Base-by-base conservation (phyloP, 2,797 vertebrate species). In the Melanotaenia parkinsoni region DNA sequence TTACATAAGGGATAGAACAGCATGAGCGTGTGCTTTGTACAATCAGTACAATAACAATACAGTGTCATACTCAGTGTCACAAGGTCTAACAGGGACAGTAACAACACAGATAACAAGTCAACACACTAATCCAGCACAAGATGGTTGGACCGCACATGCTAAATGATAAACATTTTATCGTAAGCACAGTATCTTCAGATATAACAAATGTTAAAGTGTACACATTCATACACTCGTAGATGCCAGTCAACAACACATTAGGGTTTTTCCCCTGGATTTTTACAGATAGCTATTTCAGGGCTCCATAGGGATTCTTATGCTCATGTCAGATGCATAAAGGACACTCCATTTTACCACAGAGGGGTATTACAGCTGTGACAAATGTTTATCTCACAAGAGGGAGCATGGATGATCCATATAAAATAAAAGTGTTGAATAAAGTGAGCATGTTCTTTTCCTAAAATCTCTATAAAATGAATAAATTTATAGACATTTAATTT, bases 61-160 rank as follows among this genome's bases (percentile, higher is more conserved):
- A 67, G 76, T 70, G 74, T 66, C 67, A 62, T 57, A 10, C 38
- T 62, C 35, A 71, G 66, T 78, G 50, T 61, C 43, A 66, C 58
- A 43, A 68, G 72, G 77, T 78, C 73, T 75, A 37, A n/a, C 26
- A 43, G 7, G 68, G 20, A 70, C 73, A 80, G 73, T 5, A 43
- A 68, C 24, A 74, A 64, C 72, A 75, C 54, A 67, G 64, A 64
- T 35, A 30, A 68, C 45, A 66, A 79, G 51, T 60, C 66, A 74
- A 37, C 13, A 79, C 77, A 83, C 79, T 85, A 92, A 86, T 70
- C 51, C 32, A 47, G 7, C 54, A 66, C 6, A 40, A 60, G 40
- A 63, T 63, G 71, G 58, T 80, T 81, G 72, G 79, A 91, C 88
- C 77, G 74, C 76, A 81, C 74, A 79, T 20, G 38, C 33, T 53